Evolutionary conservation across 2,113 vertebrate species (phyloP).

Genomic region (Crocuta crocuta): DNA sequence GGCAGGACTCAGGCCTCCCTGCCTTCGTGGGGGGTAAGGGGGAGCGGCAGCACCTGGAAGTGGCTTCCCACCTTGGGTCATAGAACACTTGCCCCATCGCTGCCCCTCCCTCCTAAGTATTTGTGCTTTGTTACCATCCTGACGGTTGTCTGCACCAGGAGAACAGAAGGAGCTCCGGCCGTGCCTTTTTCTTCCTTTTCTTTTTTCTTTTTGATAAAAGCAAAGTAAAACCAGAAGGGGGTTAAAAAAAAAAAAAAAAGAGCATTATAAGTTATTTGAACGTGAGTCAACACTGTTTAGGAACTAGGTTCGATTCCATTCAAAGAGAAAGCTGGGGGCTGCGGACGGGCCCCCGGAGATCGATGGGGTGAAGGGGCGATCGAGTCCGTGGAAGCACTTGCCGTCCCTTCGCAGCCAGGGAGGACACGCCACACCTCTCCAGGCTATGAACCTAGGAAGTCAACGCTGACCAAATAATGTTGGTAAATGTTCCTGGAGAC

Average conservation of each 20-base stretch:
- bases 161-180: not conserved
- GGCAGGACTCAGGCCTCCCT: not conserved
- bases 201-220: not conserved
- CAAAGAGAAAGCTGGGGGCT: not conserved
- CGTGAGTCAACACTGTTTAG: conserved; percentile 35
- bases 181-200: not conserved
- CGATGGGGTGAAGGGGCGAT: not conserved
- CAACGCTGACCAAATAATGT: not conserved
- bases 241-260: not conserved
- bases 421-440: conserved; percentile 30
- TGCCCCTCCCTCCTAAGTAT: conserved; percentile 13
- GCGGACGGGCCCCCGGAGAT: not conserved
- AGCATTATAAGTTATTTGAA: not conserved
- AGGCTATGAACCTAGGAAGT: not conserved
- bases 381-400: conserved; percentile 17
- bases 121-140: conserved; percentile 81
- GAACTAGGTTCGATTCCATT: conserved; percentile 62
- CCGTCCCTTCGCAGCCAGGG: conserved; percentile 41
- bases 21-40: not conserved
- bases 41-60: not conserved
- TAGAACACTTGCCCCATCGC: not conserved
- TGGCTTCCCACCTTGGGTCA: not conserved
- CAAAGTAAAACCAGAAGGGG: conserved; percentile 34
- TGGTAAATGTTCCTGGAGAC: conserved; percentile 46
- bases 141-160: not conserved